Evolutionary conservation across 2,888 invertebrate genomes (phyloP).

Genomic region (Platypus cylindrus): DNA sequence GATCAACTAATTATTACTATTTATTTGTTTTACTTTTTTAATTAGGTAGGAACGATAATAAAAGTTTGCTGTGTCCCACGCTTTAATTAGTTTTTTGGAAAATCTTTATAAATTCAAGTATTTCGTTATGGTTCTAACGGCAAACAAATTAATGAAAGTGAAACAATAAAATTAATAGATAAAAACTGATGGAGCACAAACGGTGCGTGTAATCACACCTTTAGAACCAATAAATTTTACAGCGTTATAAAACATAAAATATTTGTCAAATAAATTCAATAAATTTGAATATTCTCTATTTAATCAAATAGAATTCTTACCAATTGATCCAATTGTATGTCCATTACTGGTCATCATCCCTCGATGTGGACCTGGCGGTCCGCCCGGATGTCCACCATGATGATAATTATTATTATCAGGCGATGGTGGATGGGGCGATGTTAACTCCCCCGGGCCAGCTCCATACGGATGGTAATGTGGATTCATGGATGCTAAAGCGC

Average conservation of each 20-base stretch:
- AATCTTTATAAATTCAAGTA: too few relatives aligned
- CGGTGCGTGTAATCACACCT: too few relatives aligned
- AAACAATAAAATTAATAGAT: too few relatives aligned
- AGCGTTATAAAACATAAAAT: too few relatives aligned
- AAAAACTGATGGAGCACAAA: too few relatives aligned
- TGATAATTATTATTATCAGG: constrained; percentile 58
- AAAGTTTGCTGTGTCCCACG: constrained; percentile 11
- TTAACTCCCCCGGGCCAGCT: constrained; percentile 52
- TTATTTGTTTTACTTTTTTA: constrained; percentile 14
- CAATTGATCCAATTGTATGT: constrained; percentile 35
- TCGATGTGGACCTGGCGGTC: constrained; percentile 38
- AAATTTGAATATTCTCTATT: too few relatives aligned
- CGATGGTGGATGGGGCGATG: constrained; percentile 64
- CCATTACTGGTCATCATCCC: constrained; percentile 36
- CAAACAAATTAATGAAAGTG: too few relatives aligned
- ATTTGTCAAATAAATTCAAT: too few relatives aligned
- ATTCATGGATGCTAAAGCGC: constrained; percentile 76
- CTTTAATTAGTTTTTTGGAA: constrained; percentile 13
- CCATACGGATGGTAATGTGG: constrained; percentile 77
- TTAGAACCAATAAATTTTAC: too few relatives aligned
- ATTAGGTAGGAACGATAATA: constrained; percentile 10
- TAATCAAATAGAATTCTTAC: constrained; percentile 18
- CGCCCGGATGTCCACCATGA: constrained; percentile 35
- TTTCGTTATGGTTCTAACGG: too few relatives aligned
- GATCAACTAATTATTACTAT: constrained; percentile 14